Evolutionary conservation across 2,888 invertebrate genomes (phyloP), one percentile per base, ranked within the genome.

Genomic region (Apocheima hispidaria): DNA sequence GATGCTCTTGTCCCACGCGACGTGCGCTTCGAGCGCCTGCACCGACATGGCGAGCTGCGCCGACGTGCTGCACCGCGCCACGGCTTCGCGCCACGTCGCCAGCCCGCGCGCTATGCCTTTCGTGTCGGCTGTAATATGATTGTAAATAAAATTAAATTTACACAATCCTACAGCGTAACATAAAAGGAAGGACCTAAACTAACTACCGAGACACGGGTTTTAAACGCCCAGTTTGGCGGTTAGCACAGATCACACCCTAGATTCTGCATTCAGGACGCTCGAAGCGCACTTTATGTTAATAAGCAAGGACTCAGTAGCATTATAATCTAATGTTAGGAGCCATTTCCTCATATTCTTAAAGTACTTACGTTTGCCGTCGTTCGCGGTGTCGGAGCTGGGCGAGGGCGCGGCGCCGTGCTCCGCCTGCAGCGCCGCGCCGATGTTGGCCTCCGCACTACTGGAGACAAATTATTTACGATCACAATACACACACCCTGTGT

Each of bases 1-100:
- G 82, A 99, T 97, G 93, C 98, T 98, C 93, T 99, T 98, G 92
- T 99, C 99, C 99, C 99, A 99, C 36, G 99, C 98, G 75, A 99
- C 97, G 82, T 96, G 97, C 2, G 96, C 96, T 83, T 99, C 98
- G 70, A 99, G 92, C 75, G 97, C 96, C 78, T 97, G 96, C 60
- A 98, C 93, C 73, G 77, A 4, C 83, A 82, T 82, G 20, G 97
- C 97, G 21, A 99, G 93, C 30, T 99, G 99, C 0, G 98, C 97
- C 0, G 98, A 96, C 0, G 98, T 98, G 75, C 95, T 95, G 44
- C 98, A 96, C 50, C 96, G 95, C 0, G 95, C 92, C 0, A 99
- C 96, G 0, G 97, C 98, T 72, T 97, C 97, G 0, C 99, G 95
- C 99, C 99, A 99, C 23, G 95, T 95, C 5, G 95, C 94, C 68